Evolutionary conservation across 1,140 invertebrate species (phyloP).

Genomic region (Bombus breviceps): DNA sequence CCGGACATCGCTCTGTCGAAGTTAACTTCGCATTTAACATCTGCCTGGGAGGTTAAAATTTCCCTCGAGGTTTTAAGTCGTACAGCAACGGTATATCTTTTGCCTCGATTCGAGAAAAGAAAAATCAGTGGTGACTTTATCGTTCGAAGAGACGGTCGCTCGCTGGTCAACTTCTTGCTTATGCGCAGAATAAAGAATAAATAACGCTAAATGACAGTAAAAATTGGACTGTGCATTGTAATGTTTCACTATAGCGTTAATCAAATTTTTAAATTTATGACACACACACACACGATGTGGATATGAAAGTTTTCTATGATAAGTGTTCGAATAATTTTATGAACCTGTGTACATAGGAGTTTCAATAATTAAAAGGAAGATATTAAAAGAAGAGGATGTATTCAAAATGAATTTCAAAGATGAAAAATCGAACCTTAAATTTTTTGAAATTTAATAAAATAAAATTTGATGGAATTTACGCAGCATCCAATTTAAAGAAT

Average conservation of each 20-base stretch:
- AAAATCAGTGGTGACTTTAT: conserved; percentile 69
- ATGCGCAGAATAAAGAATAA: neutral
- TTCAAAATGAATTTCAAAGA: no score
- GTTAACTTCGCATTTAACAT: conserved; percentile 80
- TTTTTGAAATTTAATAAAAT: no score
- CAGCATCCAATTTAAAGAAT: no score
- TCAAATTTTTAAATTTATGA: no score
- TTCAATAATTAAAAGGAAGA: no score
- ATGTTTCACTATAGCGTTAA: neutral
- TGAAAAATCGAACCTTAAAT: no score
- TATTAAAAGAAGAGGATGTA: no score
- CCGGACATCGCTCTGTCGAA: conserved; percentile 69
- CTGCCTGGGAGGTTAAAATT: conserved; percentile 79
- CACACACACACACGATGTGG: no score
- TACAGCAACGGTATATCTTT: conserved; percentile 67
- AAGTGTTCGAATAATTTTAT: no score
- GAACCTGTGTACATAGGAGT: no score
- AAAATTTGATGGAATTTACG: neutral
- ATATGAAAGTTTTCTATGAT: no score
- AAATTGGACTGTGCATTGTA: neutral
- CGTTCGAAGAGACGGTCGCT: conserved; percentile 4
- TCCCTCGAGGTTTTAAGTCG: conserved; percentile 78
- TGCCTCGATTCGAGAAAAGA: conserved; percentile 64
- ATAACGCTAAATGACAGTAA: neutral
- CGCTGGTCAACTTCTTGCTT: neutral